Conservation (phyloP, 2,888 invertebrate species). For the Spodoptera exigua region DNA sequence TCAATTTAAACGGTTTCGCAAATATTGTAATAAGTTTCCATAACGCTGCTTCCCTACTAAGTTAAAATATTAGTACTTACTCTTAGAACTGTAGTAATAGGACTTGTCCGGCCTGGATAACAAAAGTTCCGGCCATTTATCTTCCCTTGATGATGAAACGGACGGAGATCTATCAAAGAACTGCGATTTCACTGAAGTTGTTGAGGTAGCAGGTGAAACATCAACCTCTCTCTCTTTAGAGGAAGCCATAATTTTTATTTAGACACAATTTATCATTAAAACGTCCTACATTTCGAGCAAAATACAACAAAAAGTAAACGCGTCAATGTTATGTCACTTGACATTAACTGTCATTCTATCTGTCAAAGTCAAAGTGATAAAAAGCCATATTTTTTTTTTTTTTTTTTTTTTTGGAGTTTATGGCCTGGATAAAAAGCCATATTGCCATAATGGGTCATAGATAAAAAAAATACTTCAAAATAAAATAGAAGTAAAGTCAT, state of each 20-base stretch:
- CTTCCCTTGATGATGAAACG: constrained; percentile 77
- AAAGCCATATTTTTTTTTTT: no score
- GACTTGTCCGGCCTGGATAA: constrained; percentile 83
- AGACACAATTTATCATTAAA: constrained; percentile 52
- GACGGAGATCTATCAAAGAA: constrained; percentile 81
- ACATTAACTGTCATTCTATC: constrained; percentile 13
- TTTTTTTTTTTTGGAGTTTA: no score
- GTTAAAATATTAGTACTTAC: constrained; percentile 71
- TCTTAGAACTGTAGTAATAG: constrained; percentile 80
- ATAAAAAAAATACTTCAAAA: no score
- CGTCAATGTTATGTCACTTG: constrained; percentile 46
- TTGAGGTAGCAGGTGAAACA: constrained; percentile 78
- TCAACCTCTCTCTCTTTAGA: constrained; percentile 73
- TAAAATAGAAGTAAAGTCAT: no score
- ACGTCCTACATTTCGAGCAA: constrained; percentile 62
- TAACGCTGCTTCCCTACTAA: background rate
- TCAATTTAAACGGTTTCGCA: no score
- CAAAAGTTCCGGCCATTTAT: constrained; percentile 87
- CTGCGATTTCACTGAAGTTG: constrained; percentile 74
- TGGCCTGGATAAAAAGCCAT: no score
- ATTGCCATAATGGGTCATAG: no score
- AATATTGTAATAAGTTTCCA: background rate
- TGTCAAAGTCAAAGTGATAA: constrained; percentile 5
- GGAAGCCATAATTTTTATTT: constrained; percentile 77
- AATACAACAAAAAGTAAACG: constrained; percentile 58